These are phyloP conservation scores for Leptopterna dolabrata DNA, from an alignment of 2,888 invertebrate genomes.

Conservation along the genomic window DNA sequence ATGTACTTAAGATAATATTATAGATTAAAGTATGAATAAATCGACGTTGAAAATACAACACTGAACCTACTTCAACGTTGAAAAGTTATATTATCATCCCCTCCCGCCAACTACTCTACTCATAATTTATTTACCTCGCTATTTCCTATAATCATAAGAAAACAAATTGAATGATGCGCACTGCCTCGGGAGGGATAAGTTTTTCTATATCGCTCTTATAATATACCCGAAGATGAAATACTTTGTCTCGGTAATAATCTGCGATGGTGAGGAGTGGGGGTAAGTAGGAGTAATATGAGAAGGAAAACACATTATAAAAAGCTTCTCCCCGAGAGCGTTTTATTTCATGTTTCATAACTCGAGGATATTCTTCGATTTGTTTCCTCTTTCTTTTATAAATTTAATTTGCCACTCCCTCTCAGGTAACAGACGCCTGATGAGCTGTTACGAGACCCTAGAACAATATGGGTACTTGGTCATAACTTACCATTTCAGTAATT, in stretches of 20 bases:
- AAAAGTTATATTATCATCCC: neutral
- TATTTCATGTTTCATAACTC: constrained; percentile 34
- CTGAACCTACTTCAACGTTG: neutral
- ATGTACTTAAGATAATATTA: too few species aligned
- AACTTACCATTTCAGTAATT: too few species aligned
- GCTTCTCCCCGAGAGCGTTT: neutral
- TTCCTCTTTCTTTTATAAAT: neutral
- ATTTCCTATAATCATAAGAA: constrained; percentile 44
- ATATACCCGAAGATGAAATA: constrained; percentile 15
- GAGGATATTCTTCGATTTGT: neutral
- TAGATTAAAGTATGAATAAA: too few species aligned
- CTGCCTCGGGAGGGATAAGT: neutral
- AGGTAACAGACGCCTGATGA: neutral
- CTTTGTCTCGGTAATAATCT: neutral
- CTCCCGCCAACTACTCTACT: neutral
- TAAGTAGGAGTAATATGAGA: neutral
- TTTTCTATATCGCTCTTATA: constrained; percentile 28
- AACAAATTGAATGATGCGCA: constrained; percentile 25
- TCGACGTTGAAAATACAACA: too few species aligned
- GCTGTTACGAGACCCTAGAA: neutral
- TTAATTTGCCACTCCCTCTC: neutral
- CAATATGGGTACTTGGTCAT: too few species aligned
- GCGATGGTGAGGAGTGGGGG: neutral
- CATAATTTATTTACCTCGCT: neutral
- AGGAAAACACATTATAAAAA: neutral